Evolutionary conservation across 2,888 invertebrate species (phyloP), one percentile per base, ranked within the genome.

Genomic region (Eupithecia abbreviata): DNA sequence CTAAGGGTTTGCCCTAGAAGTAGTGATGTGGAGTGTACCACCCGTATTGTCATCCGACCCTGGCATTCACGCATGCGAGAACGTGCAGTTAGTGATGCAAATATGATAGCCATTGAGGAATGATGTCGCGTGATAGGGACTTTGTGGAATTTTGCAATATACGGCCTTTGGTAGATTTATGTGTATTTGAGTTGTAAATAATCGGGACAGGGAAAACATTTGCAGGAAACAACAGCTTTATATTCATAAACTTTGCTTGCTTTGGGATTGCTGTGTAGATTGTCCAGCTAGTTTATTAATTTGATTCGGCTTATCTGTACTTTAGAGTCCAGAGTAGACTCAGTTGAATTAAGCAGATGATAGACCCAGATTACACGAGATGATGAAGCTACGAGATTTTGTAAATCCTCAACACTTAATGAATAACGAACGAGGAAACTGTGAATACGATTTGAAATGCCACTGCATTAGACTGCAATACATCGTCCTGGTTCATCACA

Each of bases 1-100:
- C 10, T 69, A 73, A 74, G 58, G 62, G 68, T 49, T 71, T 43
- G 43, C 30, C 30, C 30, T 18, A 55, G 10, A n/a, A 30, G 43
- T 55, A 55, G n/a, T 58, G 55, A 58, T 72, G 41, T 66, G 65
- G 65, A 55, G 49, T 71, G 72, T 58, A 74, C 74, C 77, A 77
- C 79, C 77, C 58, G 69, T 73, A 79, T 75, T 76, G 79, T 73
- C 77, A 79, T 74, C 78, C 75, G 80, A 78, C 72, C 74, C 74
- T 77, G 78, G 78, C 76, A 78, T 76, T 80, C 78, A 77, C 74
- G 80, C 79, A 82, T 78, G 75, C 75, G 77, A 77, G 76, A 76
- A 77, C 77, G 69, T 76, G 76, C 76, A 71, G 70, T 78, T 76
- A 77, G 73, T 79, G 79, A 79, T 82, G 78, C 79, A 77, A 82